Percentiles rank a stretch among this genome's conserved stretches.
Conservation (phyloP, 2,888 invertebrate genomes). For the Hypomecis punctinalis region DNA sequence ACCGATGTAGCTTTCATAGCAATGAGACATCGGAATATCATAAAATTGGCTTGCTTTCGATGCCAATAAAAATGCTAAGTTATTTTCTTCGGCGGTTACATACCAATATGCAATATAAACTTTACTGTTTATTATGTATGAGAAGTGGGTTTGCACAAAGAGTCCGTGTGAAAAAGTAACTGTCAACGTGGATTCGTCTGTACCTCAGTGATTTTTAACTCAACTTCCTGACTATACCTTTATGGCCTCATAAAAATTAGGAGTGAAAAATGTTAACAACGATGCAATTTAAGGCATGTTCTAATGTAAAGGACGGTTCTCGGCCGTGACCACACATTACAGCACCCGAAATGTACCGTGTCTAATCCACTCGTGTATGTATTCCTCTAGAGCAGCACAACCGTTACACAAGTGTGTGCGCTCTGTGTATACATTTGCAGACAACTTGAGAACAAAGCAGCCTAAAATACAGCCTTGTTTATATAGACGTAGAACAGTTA, state of each 20-base stretch:
- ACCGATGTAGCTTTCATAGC: slow-evolving; percentile 30
- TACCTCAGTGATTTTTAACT: neutral
- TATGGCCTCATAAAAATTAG: no score
- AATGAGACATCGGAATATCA: slow-evolving; percentile 31
- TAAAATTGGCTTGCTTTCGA: slow-evolving; percentile 30
- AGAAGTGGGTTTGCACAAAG: slow-evolving; percentile 9
- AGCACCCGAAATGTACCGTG: slow-evolving; percentile 17
- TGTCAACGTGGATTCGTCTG: neutral
- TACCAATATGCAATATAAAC: slow-evolving; percentile 31
- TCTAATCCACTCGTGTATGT: slow-evolving; percentile 22
- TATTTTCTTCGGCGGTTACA: slow-evolving; percentile 26
- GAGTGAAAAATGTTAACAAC: no score
- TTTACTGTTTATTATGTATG: slow-evolving; percentile 26
- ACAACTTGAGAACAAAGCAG: slow-evolving; percentile 31
- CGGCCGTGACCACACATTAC: slow-evolving; percentile 6
- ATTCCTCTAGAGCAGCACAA: slow-evolving; percentile 27
- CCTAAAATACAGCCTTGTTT: slow-evolving; percentile 34
- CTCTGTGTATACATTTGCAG: slow-evolving; percentile 23
- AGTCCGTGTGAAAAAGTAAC: neutral
- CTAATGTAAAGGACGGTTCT: slow-evolving; percentile 7
- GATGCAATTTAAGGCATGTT: neutral
- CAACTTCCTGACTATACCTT: no score
- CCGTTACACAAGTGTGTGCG: slow-evolving; percentile 28
- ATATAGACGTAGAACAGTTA: neutral
- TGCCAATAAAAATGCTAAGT: slow-evolving; percentile 35